Evolutionary conservation across 2,113 vertebrate genomes (phyloP).

Genomic region (Melanerpes aurifrons): DNA sequence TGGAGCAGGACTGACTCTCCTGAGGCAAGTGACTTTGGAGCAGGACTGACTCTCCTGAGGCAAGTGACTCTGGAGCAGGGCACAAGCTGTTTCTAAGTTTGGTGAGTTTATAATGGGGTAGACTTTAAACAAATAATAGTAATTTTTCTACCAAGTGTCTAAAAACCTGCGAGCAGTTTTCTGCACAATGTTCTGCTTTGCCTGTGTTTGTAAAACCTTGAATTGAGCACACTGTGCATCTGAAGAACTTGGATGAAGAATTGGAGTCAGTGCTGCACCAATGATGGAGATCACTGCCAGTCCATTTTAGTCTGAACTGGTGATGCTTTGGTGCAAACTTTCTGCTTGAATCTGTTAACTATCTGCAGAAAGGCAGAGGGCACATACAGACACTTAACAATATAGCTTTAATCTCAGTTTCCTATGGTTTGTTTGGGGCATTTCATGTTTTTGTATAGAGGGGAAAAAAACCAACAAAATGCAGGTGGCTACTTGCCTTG

Average conservation of each 20-base stretch:
- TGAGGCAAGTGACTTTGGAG: no score
- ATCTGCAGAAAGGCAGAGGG: conserved; percentile 19
- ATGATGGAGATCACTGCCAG: conserved; percentile 68
- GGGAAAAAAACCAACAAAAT: not conserved
- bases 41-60: no score
- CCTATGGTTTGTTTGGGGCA: conserved; percentile 2
- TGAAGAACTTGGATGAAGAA: conserved; percentile 37
- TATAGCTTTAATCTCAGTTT: conserved; percentile 60
- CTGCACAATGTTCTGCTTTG: not conserved
- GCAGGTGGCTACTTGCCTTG: conserved; percentile 10
- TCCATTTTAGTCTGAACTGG: conserved; percentile 20
- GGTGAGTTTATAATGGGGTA: conserved; percentile 23
- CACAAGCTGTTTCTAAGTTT: not conserved
- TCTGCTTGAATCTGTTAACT: not conserved
- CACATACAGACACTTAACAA: not conserved
- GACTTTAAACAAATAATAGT: not conserved
- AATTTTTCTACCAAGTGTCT: not conserved
- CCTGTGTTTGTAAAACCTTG: conserved; percentile 43
- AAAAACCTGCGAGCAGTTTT: conserved; percentile 22
- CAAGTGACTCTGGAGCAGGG: not conserved
- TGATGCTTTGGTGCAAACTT: conserved; percentile 3
- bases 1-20: no score
- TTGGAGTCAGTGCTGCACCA: conserved; percentile 65
- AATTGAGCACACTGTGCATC: conserved; percentile 26
- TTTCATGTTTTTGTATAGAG: conserved; percentile 14